A percentile compares a stretch with the other conserved stretches of the same genome.
phyloP scores from a whole-genome alignment of 2,113 vertebrate species.

The Gymnogyps californianus region DNA sequence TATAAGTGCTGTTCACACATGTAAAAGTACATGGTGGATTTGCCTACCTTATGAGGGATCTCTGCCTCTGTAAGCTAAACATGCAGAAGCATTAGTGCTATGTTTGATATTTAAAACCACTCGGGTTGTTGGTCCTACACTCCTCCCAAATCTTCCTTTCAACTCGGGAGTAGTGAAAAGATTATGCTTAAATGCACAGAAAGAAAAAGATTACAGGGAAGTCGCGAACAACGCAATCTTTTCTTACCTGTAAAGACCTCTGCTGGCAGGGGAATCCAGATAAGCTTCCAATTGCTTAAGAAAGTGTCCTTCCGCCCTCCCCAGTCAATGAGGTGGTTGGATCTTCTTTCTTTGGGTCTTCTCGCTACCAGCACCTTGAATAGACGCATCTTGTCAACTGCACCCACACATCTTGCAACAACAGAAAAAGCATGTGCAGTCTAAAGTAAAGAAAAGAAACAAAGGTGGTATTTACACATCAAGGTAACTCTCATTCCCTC shows the following conservation, averaged over 20 bases:
- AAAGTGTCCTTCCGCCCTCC: background rate
- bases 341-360: background rate
- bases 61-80: background rate
- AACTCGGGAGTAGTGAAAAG: background rate
- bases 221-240: background rate
- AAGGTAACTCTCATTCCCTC: background rate
- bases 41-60: background rate
- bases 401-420: background rate
- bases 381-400: background rate
- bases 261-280: background rate
- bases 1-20: accelerated
- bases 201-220: background rate
- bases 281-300: background rate
- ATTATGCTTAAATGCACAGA: background rate
- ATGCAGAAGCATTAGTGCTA: background rate
- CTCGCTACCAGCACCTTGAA: background rate
- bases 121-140: background rate
- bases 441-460: background rate
- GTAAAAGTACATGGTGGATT: background rate
- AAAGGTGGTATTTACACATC: background rate
- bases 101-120: background rate
- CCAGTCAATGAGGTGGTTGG: accelerated
- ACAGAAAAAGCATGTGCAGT: background rate
- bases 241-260: background rate
- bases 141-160: background rate